phyloP scores from a whole-genome alignment of 1,140 invertebrate species.

The Drosophila triauraria region DNA sequence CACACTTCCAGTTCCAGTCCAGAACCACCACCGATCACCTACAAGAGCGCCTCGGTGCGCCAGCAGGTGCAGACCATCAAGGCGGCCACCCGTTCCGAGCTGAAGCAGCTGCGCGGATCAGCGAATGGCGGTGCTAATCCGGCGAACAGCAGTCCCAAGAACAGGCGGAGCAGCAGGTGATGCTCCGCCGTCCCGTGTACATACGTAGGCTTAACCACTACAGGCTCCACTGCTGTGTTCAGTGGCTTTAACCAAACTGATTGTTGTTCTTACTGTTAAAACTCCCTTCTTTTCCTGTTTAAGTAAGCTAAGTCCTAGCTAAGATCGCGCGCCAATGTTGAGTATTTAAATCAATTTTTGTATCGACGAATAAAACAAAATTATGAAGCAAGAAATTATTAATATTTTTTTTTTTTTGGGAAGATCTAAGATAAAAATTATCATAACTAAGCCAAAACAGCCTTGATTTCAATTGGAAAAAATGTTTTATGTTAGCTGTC shows the following conservation, averaged over 20 bases:
- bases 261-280: slow-evolving; percentile 69
- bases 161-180: slow-evolving; percentile 73
- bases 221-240: slow-evolving; percentile 7
- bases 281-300: background rate
- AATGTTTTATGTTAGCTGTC: no score
- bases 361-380: slow-evolving; percentile 47
- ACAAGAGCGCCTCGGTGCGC: slow-evolving; percentile 66
- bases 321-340: slow-evolving; percentile 29
- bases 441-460: no score
- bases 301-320: slow-evolving; percentile 15
- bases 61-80: slow-evolving; percentile 77
- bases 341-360: slow-evolving; percentile 62
- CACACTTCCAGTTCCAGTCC: background rate
- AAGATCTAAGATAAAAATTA: no score
- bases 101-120: slow-evolving; percentile 71
- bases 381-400: background rate
- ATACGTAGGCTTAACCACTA: slow-evolving; percentile 43
- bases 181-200: slow-evolving; percentile 36
- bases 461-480: no score
- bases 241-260: slow-evolving; percentile 29
- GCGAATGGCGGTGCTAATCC: slow-evolving; percentile 15
- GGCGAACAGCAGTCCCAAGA: slow-evolving; percentile 33
- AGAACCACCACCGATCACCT: slow-evolving; percentile 34
- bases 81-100: slow-evolving; percentile 60
- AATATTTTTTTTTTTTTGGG: no score